These are phyloP conservation scores for Steinernema hermaphroditum DNA, from an alignment of 2,888 invertebrate species.

Conservation along the genomic window DNA sequence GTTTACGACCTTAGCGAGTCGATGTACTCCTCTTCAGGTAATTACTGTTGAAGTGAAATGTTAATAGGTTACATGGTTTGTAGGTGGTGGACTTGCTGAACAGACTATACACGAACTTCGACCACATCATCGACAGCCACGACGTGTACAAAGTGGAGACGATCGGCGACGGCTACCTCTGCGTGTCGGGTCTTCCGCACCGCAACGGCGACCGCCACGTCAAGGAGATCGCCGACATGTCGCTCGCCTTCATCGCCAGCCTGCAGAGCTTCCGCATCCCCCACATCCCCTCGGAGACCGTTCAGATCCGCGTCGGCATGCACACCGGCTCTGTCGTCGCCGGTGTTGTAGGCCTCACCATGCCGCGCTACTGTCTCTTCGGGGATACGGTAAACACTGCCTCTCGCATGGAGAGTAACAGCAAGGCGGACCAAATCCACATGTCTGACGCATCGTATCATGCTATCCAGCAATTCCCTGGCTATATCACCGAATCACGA, in stretches of 20 bases:
- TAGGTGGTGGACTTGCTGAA: too few relatives aligned
- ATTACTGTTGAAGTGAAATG: too few relatives aligned
- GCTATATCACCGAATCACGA: background rate
- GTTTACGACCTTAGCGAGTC: slow-evolving; percentile 56
- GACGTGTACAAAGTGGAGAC: slow-evolving; percentile 16
- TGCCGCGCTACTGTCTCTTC: slow-evolving; percentile 46
- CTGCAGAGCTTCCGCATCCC: slow-evolving; percentile 50
- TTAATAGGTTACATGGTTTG: slow-evolving; percentile 40
- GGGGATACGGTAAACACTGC: slow-evolving; percentile 43
- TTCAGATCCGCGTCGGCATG: slow-evolving; percentile 38
- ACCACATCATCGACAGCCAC: too few relatives aligned
- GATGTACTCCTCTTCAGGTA: slow-evolving; percentile 59
- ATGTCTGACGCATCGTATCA: background rate
- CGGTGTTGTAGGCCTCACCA: slow-evolving; percentile 41
- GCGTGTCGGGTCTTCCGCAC: too few relatives aligned
- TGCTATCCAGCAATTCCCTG: background rate
- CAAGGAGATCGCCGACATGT: too few relatives aligned
- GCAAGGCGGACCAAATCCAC: slow-evolving; percentile 6
- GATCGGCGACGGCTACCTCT: too few relatives aligned
- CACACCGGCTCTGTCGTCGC: slow-evolving; percentile 40
- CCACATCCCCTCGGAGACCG: slow-evolving; percentile 43
- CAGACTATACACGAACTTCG: slow-evolving; percentile 62
- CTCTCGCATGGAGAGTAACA: slow-evolving; percentile 37
- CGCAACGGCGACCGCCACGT: too few relatives aligned
- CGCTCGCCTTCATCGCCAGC: background rate